These are phyloP conservation scores for Drosophila siamana DNA, from an alignment of 2,888 invertebrate genomes.

Conservation along the genomic window DNA sequence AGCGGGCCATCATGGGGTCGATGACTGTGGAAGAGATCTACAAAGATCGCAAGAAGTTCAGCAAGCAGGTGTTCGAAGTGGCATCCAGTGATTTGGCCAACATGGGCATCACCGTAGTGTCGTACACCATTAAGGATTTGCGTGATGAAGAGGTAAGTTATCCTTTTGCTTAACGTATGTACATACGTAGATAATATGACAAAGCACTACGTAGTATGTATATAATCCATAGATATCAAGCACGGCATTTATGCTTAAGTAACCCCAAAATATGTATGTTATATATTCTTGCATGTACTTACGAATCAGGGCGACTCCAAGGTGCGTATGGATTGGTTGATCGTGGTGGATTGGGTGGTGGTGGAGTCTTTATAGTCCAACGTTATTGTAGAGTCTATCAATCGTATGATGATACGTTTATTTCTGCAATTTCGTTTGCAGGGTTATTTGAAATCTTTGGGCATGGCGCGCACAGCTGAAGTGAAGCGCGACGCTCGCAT, in stretches of 20 bases:
- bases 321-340: constrained; percentile 76
- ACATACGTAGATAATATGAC: not conserved
- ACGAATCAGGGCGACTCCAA: constrained; percentile 83
- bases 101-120: constrained; percentile 98
- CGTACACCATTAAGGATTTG: constrained; percentile 97
- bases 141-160: constrained; percentile 95
- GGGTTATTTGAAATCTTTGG: constrained; percentile 95
- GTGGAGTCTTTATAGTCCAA: constrained; percentile 20
- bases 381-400: not conserved
- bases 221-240: not conserved
- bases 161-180: not conserved
- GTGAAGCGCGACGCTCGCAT: constrained; percentile 98
- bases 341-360: constrained; percentile 4
- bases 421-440: constrained; percentile 49
- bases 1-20: constrained; percentile 97
- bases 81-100: constrained; percentile 97
- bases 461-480: constrained; percentile 97
- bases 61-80: constrained; percentile 97
- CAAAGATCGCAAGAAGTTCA: constrained; percentile 97
- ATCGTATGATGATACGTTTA: not conserved
- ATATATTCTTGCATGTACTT: constrained; percentile 79
- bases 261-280: constrained; percentile 67
- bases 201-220: no score
- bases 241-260: constrained; percentile 67
- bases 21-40: constrained; percentile 99